Conservation (phyloP, 1,140 invertebrate species). For the Laodelphax striatellus region DNA sequence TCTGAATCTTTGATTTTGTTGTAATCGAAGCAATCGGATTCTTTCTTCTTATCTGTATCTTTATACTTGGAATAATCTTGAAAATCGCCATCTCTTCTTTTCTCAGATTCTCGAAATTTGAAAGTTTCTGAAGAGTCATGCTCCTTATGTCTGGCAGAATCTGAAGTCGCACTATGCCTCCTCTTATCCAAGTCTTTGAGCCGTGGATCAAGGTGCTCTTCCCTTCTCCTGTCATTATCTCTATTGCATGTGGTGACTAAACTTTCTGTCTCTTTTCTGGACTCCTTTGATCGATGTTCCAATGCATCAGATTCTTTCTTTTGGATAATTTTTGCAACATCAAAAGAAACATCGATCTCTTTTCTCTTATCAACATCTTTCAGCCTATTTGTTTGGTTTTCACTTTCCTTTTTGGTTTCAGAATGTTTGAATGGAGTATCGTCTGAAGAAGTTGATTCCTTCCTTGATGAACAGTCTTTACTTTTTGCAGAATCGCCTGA, state of each 20-base stretch:
- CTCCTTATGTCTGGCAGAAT: constrained; percentile 21
- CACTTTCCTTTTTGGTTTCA: constrained; percentile 7
- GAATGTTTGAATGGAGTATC: background rate
- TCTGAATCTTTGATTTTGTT: constrained; percentile 13
- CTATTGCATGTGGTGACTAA: constrained; percentile 19
- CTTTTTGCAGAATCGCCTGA: constrained; percentile 2
- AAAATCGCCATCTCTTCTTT: constrained; percentile 11
- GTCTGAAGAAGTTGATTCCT: constrained; percentile 9
- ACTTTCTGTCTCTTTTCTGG: constrained; percentile 22
- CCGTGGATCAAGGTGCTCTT: constrained; percentile 21
- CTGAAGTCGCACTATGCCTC: constrained; percentile 19
- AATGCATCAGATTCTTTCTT: constrained; percentile 6
- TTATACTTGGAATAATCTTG: constrained; percentile 16
- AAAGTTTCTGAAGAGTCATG: constrained; percentile 6
- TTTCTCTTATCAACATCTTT: constrained; percentile 13
- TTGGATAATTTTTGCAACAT: constrained; percentile 8
- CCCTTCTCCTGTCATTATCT: constrained; percentile 24
- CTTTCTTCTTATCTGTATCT: constrained; percentile 15
- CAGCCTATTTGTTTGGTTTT: background rate
- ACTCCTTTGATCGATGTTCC: constrained; percentile 15
- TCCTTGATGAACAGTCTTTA: constrained; percentile 5
- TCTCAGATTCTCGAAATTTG: constrained; percentile 16
- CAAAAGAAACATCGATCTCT: constrained; percentile 7
- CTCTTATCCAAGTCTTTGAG: constrained; percentile 5
- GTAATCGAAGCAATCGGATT: constrained; percentile 9